These are phyloP conservation scores for Entomobrya proxima DNA, from an alignment of 2,888 invertebrate species.

Conservation along the genomic window DNA sequence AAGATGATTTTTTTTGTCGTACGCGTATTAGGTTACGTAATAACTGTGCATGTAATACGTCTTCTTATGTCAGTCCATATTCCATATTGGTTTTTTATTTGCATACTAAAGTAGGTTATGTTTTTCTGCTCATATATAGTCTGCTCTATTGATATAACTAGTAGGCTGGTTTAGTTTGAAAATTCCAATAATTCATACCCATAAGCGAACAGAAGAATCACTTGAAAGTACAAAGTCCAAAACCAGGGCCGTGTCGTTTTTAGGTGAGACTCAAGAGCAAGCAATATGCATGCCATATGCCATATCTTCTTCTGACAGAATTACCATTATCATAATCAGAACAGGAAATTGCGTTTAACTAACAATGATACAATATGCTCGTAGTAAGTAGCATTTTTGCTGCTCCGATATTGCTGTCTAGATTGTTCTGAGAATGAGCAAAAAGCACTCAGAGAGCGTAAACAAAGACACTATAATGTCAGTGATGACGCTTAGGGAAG, in stretches of 20 bases:
- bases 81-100: slow-evolving; percentile 2
- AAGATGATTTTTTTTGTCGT: neutral
- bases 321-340: neutral
- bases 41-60: neutral
- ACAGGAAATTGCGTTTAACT: slow-evolving; percentile 15
- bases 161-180: neutral
- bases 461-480: neutral
- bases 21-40: neutral
- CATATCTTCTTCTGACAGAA: neutral
- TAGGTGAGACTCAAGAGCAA: too few relatives aligned
- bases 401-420: too few relatives aligned
- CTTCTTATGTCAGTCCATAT: slow-evolving; percentile 8
- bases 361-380: too few relatives aligned
- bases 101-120: slow-evolving; percentile 14
- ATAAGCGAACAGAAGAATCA: neutral
- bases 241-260: neutral
- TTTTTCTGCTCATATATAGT: neutral
- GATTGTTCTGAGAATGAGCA: neutral
- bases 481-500: neutral
- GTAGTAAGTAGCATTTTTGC: too few relatives aligned
- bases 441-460: neutral
- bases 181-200: neutral
- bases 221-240: neutral
- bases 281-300: slow-evolving; percentile 16
- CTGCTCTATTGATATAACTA: neutral